Conservation (phyloP, 2,113 vertebrate genomes). For the Macquaria australasica region DNA sequence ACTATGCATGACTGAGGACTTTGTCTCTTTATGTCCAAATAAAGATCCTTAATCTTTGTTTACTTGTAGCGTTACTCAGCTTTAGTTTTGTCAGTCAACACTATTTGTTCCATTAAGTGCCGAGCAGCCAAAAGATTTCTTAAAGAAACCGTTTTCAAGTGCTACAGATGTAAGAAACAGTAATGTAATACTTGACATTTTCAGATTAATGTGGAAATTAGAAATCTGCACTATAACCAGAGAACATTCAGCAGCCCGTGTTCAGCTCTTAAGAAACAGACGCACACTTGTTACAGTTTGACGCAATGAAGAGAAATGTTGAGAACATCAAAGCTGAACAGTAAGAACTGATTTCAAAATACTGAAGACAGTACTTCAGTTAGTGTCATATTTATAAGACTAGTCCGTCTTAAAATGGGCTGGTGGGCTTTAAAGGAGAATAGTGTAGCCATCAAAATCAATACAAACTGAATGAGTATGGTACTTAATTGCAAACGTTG, state of each 20-base stretch:
- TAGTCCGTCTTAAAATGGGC: constrained; percentile 7
- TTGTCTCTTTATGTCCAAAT: constrained; percentile 1
- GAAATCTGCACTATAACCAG: constrained; percentile 10
- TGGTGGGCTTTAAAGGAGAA: constrained; percentile 1
- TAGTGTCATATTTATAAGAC: constrained; percentile 23
- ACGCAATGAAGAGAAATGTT: constrained; percentile 11
- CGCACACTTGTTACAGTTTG: constrained; percentile 1
- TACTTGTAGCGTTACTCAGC: neutral
- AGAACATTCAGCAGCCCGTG: constrained; percentile 32
- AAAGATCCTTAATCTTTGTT: neutral
- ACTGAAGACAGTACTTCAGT: constrained; percentile 26
- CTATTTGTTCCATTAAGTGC: constrained; percentile 21
- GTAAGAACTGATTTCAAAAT: constrained; percentile 14
- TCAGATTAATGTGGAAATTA: constrained; percentile 12
- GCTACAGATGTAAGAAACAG: constrained; percentile 33
- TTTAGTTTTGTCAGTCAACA: constrained; percentile 11
- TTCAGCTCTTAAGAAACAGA: constrained; percentile 6
- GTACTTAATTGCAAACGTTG: constrained; percentile 18
- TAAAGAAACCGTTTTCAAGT: constrained; percentile 34
- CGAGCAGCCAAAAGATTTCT: constrained; percentile 2
- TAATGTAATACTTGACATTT: constrained; percentile 21
- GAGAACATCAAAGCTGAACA: constrained; percentile 13
- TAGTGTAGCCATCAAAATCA: neutral
- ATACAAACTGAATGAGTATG: constrained; percentile 16
- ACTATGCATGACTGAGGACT: constrained; percentile 37